Percentiles rank a stretch among this genome's conserved stretches.
Conservation (phyloP, 1,140 invertebrate genomes). For the Sesamia nonagrioides region DNA sequence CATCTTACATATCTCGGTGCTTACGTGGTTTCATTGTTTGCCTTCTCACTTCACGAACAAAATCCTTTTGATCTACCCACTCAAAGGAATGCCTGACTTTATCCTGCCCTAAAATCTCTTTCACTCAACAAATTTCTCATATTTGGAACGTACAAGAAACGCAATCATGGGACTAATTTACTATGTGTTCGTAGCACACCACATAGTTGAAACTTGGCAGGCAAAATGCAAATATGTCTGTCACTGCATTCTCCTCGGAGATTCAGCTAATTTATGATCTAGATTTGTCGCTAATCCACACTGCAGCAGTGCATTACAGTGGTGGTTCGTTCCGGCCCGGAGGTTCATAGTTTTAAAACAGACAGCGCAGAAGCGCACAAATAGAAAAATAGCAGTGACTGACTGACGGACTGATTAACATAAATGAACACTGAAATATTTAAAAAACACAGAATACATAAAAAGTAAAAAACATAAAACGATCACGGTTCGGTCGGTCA, state of each 20-base stretch:
- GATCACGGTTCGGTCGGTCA: too few species aligned
- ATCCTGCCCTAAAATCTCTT: not conserved
- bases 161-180: constrained; percentile 45
- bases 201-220: constrained; percentile 44
- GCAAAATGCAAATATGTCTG: constrained; percentile 44
- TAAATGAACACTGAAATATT: too few species aligned
- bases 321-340: too few species aligned
- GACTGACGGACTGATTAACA: too few species aligned
- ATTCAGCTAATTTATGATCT: constrained; percentile 49
- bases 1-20: too few species aligned
- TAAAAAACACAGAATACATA: too few species aligned
- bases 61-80: not conserved
- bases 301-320: not conserved
- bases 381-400: too few species aligned
- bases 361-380: too few species aligned
- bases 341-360: too few species aligned
- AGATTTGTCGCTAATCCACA: constrained; percentile 33
- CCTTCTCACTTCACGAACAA: not conserved
- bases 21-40: too few species aligned
- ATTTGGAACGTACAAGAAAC: constrained; percentile 43
- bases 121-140: not conserved
- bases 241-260: constrained; percentile 27
- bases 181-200: constrained; percentile 6
- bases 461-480: too few species aligned
- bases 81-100: not conserved